A percentile compares a stretch with the other conserved stretches of the same genome.
Evolutionary conservation across 2,888 invertebrate genomes (phyloP).

Genomic region (Leptopilina drosophilae): DNA sequence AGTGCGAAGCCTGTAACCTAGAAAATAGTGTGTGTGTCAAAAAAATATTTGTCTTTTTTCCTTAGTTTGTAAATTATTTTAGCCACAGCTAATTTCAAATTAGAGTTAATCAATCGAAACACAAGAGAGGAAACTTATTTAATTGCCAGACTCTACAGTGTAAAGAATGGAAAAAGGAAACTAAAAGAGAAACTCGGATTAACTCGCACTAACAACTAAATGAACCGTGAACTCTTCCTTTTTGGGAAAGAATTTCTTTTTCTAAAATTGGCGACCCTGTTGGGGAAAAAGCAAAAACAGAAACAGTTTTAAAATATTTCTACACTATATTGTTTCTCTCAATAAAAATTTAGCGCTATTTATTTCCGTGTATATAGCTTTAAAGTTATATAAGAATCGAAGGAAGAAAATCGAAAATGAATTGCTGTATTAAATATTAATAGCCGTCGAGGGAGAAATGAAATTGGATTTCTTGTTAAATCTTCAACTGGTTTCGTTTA

Average conservation of each 20-base stretch:
- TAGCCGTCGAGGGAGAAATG: slow-evolving; percentile 13
- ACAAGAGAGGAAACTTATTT: slow-evolving; percentile 48
- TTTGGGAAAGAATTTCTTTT: slow-evolving; percentile 23
- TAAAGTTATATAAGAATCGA: neutral
- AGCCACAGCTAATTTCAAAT: slow-evolving; percentile 53
- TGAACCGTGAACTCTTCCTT: slow-evolving; percentile 60
- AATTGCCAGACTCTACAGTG: slow-evolving; percentile 45
- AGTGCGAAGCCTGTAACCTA: no score
- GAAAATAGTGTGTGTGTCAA: no score
- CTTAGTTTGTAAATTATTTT: no score
- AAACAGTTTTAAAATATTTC: no score
- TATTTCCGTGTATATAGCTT: neutral
- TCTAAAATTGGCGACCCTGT: neutral
- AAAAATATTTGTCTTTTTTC: no score
- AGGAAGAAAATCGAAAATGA: neutral
- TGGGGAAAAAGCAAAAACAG: no score
- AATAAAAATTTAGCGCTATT: no score
- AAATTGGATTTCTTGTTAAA: slow-evolving; percentile 18
- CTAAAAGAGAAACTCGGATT: slow-evolving; percentile 6
- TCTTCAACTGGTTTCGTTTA: neutral
- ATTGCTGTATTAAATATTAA: slow-evolving; percentile 9
- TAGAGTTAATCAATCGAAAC: slow-evolving; percentile 59
- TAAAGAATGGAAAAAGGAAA: slow-evolving; percentile 33
- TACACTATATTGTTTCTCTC: no score
- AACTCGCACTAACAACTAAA: slow-evolving; percentile 51